Conservation (phyloP, 2,113 vertebrate genomes). For the Numenius arquata region DNA sequence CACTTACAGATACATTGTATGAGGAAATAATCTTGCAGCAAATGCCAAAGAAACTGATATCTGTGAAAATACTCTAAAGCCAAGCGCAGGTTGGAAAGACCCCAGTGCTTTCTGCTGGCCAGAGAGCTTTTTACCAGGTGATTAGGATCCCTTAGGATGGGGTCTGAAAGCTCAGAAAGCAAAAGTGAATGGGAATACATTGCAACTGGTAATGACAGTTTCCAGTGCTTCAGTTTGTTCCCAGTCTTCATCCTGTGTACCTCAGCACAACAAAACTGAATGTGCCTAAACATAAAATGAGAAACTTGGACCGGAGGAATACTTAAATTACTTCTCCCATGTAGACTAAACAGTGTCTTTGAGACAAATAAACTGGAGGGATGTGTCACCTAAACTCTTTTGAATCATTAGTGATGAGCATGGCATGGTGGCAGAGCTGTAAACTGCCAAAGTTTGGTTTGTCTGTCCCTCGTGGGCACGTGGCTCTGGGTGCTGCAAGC, state of each 20-base stretch:
- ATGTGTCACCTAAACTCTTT: neutral
- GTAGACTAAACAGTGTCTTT: neutral
- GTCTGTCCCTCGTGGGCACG: neutral
- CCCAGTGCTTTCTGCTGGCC: neutral
- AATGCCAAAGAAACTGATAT: neutral
- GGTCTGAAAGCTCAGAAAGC: neutral
- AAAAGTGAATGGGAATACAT: neutral
- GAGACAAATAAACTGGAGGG: neutral
- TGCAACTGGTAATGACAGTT: neutral
- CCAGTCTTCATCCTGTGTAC: neutral
- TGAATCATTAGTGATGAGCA: fast-evolving
- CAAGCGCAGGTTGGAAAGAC: neutral
- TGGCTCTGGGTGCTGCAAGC: neutral
- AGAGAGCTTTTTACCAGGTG: neutral
- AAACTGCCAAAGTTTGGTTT: neutral
- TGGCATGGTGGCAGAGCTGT: neutral
- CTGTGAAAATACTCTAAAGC: neutral
- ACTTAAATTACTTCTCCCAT: neutral
- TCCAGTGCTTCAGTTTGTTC: neutral
- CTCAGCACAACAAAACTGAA: neutral
- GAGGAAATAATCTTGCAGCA: neutral
- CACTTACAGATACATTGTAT: fast-evolving
- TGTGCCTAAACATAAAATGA: neutral
- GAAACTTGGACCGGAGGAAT: neutral
- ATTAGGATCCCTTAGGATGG: neutral